Evolutionary conservation across 2,888 invertebrate species (phyloP), one percentile per base, ranked within the genome.

Genomic region (Cheilosia grossa): DNA sequence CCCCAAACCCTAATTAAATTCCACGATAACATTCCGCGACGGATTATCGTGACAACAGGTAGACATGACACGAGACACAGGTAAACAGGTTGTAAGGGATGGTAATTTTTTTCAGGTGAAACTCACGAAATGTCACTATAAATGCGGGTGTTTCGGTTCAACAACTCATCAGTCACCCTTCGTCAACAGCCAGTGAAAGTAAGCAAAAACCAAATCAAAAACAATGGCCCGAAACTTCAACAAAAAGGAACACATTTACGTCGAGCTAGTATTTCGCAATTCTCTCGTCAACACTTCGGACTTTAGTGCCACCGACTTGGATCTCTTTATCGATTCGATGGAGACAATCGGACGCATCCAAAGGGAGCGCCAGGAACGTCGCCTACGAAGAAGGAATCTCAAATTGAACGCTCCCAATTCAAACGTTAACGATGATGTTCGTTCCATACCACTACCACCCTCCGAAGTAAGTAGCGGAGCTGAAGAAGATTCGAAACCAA

Each of bases 291-390:
- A 66, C 44, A n/a, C 53, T 4, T 40, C 64, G 6, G 51, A 81
- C 9, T 81, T 85, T 13, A 40, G 15, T 17, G 13, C 49, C n/a
- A 10, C 15, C 0, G 85, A 85, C 15, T 72, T 81, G 51, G 61
- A 54, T 17, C 66, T 63, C n/a, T 85, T 72, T n/a, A 49, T 72
- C 21, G 85, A 85, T n/a, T 80, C 85, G 1, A 33, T 81, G 54
- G 85, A 85, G 21, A 77, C 72, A 6, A 49, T 85, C 7, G 4
- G 70, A 5, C 74, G 66, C 27, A 66, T 79, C 2, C 24, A 79
- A 27, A 44, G 70, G 4, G 64, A 59, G n/a, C 79, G 83, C 1
- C n/a, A 58, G 2, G 74, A 70, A 27, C 69, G 74, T 19, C 83
- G 83, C 13, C 54, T 10, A 2, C 82, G 47, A 2, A 63, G 78